Conservation (phyloP, 2,888 invertebrate genomes). For the Netelia fuscicornis region DNA sequence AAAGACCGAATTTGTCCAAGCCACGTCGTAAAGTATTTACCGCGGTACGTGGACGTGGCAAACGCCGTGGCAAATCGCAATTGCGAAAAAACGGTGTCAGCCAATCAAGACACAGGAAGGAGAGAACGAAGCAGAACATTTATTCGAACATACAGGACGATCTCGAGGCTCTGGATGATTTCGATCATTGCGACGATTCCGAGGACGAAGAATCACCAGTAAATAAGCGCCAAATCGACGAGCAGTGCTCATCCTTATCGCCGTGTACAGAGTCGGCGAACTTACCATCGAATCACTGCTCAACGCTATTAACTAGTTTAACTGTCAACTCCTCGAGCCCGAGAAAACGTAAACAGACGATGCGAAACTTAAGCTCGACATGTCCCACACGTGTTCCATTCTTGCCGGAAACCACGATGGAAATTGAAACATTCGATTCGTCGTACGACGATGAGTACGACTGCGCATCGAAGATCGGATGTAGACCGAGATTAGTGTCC, state of each 20-base stretch:
- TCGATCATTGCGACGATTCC: constrained; percentile 23
- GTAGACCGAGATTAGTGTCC: constrained; percentile 73
- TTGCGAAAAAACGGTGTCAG: constrained; percentile 79
- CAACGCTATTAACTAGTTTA: constrained; percentile 59
- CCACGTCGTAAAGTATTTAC: constrained; percentile 68
- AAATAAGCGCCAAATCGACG: not conserved
- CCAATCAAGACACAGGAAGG: constrained; percentile 77
- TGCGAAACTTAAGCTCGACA: constrained; percentile 35
- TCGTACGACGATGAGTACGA: constrained; percentile 25
- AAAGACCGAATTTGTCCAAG: constrained; percentile 64
- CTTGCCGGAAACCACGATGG: constrained; percentile 67
- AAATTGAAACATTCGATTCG: constrained; percentile 32
- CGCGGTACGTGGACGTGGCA: constrained; percentile 73
- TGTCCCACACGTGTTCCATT: constrained; percentile 69
- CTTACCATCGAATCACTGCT: constrained; percentile 16
- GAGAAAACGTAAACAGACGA: constrained; percentile 61
- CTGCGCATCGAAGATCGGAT: constrained; percentile 45
- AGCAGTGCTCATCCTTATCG: constrained; percentile 6
- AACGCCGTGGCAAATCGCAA: constrained; percentile 77
- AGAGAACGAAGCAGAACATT: constrained; percentile 75
- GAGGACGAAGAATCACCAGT: constrained; percentile 61
- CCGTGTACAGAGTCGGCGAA: constrained; percentile 14
- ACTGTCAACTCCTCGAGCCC: constrained; percentile 63
- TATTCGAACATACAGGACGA: constrained; percentile 73
- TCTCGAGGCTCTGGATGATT: constrained; percentile 63